A percentile compares a stretch with the other conserved stretches of the same genome.
These are phyloP conservation scores for Poeciliopsis turneri DNA, from an alignment of 2,797 vertebrate species.

Conservation along the genomic window DNA sequence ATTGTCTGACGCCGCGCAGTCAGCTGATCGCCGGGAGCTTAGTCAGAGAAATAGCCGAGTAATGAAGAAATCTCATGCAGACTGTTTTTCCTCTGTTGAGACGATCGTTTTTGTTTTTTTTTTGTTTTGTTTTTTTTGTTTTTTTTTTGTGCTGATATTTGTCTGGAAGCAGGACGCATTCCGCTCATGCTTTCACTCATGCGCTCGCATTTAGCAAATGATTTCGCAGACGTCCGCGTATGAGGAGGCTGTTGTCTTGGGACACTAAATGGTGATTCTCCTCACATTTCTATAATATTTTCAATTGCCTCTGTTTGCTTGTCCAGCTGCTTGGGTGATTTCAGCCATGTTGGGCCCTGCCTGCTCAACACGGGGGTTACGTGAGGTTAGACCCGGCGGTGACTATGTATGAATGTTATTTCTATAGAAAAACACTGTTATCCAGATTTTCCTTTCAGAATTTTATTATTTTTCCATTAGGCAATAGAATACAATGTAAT, in stretches of 20 bases:
- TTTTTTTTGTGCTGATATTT: slow-evolving; percentile 67
- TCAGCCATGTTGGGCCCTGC: slow-evolving; percentile 38
- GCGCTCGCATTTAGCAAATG: slow-evolving; percentile 72
- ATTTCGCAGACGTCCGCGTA: slow-evolving; percentile 65
- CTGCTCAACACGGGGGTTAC: slow-evolving; percentile 58
- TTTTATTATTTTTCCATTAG: slow-evolving; percentile 49
- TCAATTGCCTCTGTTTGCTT: slow-evolving; percentile 63
- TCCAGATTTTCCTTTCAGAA: slow-evolving; percentile 20
- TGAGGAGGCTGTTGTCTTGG: slow-evolving; percentile 78
- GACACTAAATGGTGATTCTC: slow-evolving; percentile 64
- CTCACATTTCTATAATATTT: slow-evolving; percentile 74
- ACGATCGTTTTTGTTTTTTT: slow-evolving; percentile 18
- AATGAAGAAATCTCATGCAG: slow-evolving; percentile 72
- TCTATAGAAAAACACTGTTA: slow-evolving; percentile 34
- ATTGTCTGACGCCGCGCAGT: slow-evolving; percentile 73
- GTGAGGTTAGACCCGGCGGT: slow-evolving; percentile 58
- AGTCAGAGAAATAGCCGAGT: slow-evolving; percentile 71
- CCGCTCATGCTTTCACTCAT: slow-evolving; percentile 73
- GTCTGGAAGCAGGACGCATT: slow-evolving; percentile 65
- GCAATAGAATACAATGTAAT: slow-evolving; percentile 48
- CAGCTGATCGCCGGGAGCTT: slow-evolving; percentile 66
- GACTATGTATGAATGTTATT: slow-evolving; percentile 50
- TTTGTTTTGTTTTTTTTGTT: slow-evolving; percentile 31
- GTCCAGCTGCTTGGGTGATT: slow-evolving; percentile 58
- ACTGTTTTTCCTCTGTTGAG: slow-evolving; percentile 61